A percentile compares a stretch with the other conserved stretches of the same genome.
Evolutionary conservation across 2,888 invertebrate species (phyloP).

Genomic region (Ichneumoninae sp.): DNA sequence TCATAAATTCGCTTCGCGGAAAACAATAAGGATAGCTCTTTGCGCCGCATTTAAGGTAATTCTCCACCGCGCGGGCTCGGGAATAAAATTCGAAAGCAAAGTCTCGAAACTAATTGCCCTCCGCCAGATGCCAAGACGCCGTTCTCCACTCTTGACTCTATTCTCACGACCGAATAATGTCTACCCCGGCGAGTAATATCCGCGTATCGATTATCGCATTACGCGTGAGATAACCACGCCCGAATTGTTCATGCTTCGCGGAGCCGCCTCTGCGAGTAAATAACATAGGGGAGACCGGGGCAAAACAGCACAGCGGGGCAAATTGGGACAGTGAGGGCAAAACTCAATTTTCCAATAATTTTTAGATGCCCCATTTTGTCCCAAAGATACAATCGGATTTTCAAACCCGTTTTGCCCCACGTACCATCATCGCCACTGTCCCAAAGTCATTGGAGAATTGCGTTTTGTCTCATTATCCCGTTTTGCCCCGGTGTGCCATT

Average conservation of each 20-base stretch:
- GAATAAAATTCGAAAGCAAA: conserved; percentile 25
- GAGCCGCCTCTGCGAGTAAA: neutral
- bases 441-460: too few relatives aligned
- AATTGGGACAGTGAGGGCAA: too few relatives aligned
- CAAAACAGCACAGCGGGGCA: too few relatives aligned
- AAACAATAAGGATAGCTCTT: neutral
- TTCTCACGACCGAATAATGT: neutral
- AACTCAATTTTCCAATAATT: too few relatives aligned
- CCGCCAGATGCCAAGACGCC: neutral
- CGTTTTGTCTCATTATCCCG: too few relatives aligned
- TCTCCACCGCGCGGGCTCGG: neutral
- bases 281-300: neutral
- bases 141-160: neutral
- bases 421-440: too few relatives aligned
- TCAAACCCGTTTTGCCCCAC: too few relatives aligned
- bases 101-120: conserved; percentile 3
- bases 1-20: too few relatives aligned
- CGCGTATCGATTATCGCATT: conserved; percentile 46
- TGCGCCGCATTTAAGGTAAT: neutral
- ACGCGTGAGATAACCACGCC: conserved; percentile 35
- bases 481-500: too few relatives aligned
- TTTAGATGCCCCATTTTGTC: too few relatives aligned
- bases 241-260: conserved; percentile 21
- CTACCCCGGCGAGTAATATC: conserved; percentile 4
- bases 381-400: too few relatives aligned